These are phyloP conservation scores for Loriculus beryllinus DNA, from an alignment of 2,797 vertebrate genomes.

Conservation along the genomic window DNA sequence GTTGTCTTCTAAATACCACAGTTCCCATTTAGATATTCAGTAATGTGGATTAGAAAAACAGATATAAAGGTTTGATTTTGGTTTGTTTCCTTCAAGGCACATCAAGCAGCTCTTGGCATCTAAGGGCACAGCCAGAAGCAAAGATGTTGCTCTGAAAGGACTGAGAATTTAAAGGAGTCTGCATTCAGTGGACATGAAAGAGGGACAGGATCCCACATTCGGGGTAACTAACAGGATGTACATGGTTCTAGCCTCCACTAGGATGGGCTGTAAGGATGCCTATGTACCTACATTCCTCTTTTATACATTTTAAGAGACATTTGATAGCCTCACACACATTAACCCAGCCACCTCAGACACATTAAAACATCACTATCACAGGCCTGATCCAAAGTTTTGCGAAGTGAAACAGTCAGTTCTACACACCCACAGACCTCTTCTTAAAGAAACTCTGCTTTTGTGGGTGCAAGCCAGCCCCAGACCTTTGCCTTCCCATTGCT, in stretches of 20 bases:
- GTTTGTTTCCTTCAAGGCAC: neutral
- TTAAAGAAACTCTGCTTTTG: neutral
- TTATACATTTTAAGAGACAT: neutral
- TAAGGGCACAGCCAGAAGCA: neutral
- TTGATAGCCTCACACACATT: neutral
- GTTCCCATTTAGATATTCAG: neutral
- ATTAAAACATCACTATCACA: neutral
- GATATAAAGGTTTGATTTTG: neutral
- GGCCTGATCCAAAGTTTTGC: neutral
- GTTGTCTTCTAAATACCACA: neutral
- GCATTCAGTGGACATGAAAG: slow-evolving; percentile 62
- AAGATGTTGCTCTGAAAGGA: neutral
- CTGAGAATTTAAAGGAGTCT: neutral
- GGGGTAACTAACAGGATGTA: slow-evolving; percentile 63
- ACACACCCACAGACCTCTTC: neutral
- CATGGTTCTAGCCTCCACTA: slow-evolving; percentile 38
- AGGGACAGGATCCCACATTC: neutral
- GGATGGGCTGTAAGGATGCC: slow-evolving; percentile 23
- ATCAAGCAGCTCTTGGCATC: neutral
- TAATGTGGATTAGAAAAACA: neutral
- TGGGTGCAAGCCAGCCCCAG: neutral
- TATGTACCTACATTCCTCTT: slow-evolving; percentile 6
- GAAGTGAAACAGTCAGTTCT: neutral
- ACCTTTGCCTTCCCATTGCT: neutral
- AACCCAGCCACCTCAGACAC: neutral